phyloP scores from a whole-genome alignment of 2,113 vertebrate genomes.

The Corvus moneduloides region DNA sequence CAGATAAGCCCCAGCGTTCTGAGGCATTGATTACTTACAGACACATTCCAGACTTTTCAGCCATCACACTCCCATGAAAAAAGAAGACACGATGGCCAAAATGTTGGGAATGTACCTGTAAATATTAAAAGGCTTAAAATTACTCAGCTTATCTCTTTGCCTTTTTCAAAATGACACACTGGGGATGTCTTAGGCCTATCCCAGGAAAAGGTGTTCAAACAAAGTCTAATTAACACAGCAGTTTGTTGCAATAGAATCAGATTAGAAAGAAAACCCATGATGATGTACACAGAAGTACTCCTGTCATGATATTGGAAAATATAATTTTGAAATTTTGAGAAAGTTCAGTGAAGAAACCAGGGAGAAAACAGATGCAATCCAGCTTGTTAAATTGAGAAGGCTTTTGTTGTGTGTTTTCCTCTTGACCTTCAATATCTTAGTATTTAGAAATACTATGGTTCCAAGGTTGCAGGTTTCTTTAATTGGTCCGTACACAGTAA shows the following conservation, averaged over 20 bases:
- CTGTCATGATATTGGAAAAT: neutral
- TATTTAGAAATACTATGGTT: neutral
- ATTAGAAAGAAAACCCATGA: neutral
- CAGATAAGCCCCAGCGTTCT: neutral
- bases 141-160: conserved; percentile 14
- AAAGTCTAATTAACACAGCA: neutral
- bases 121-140: conserved; percentile 53
- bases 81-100: neutral
- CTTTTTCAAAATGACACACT: neutral
- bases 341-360: neutral
- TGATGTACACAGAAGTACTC: neutral
- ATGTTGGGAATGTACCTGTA: conserved; percentile 41
- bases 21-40: conserved; percentile 24
- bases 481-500: neutral
- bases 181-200: neutral
- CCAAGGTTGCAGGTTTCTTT: neutral
- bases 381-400: neutral
- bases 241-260: neutral
- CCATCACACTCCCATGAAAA: neutral
- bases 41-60: conserved; percentile 25
- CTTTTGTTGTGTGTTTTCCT: neutral
- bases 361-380: neutral
- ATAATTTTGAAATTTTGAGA: neutral
- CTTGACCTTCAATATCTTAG: neutral
- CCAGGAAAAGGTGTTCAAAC: neutral